Evolutionary conservation across 1,140 invertebrate species (phyloP).

Genomic region (Antheraea pernyi): DNA sequence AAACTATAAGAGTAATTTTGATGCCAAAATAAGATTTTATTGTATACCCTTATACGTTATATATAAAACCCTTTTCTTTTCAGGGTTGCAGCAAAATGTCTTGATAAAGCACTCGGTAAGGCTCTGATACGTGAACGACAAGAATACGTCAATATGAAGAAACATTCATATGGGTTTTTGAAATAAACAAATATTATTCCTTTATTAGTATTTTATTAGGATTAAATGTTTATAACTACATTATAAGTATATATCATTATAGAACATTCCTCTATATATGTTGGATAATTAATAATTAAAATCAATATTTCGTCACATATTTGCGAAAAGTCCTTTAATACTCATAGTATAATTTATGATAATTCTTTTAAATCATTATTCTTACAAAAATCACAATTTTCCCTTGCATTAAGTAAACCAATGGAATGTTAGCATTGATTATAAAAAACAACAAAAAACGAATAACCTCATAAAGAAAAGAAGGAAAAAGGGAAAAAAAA

Average conservation of each 20-base stretch:
- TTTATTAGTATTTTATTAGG: background rate
- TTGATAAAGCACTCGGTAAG: constrained; percentile 80
- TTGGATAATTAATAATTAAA: too few relatives aligned
- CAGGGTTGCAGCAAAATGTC: constrained; percentile 71
- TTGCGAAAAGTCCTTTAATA: too few relatives aligned
- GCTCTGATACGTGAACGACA: constrained; percentile 67
- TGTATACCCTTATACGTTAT: background rate
- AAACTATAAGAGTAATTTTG: too few relatives aligned
- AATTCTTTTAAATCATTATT: background rate
- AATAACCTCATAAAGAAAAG: too few relatives aligned
- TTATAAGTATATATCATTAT: too few relatives aligned
- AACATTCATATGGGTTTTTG: constrained; percentile 79
- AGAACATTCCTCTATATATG: too few relatives aligned
- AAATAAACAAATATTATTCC: constrained; percentile 60
- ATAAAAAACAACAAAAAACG: background rate
- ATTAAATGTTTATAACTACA: background rate
- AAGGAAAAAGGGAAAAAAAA: too few relatives aligned
- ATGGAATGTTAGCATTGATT: background rate
- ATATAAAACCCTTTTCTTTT: too few relatives aligned
- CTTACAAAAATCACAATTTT: background rate
- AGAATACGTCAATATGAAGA: constrained; percentile 57
- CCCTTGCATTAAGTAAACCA: background rate
- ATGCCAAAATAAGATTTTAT: background rate
- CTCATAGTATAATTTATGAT: too few relatives aligned
- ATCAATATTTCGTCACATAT: background rate